A percentile compares a stretch with the other conserved stretches of the same genome.
Evolutionary conservation across 2,113 vertebrate genomes (phyloP).

Genomic region (Rissa tridactyla): DNA sequence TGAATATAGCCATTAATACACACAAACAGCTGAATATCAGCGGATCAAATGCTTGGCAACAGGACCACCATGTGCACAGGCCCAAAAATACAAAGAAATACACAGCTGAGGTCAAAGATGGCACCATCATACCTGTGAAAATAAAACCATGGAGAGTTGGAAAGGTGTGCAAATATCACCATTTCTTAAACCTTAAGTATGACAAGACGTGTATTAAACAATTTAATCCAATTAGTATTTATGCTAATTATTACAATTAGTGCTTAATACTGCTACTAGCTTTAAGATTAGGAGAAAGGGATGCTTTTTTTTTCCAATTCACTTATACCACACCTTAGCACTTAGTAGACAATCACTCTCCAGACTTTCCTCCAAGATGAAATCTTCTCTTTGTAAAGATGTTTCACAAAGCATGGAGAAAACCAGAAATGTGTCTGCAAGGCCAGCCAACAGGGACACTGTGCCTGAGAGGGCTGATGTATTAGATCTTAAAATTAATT

Average conservation of each 20-base stretch:
- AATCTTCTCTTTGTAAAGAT: not conserved
- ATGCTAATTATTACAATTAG: not conserved
- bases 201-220: not conserved
- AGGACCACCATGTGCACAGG: conserved; percentile 98
- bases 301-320: not conserved
- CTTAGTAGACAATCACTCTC: not conserved
- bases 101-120: conserved; percentile 91
- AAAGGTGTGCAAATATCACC: not conserved
- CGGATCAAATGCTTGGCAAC: conserved; percentile 89
- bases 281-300: not conserved
- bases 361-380: not conserved
- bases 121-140: conserved; percentile 90
- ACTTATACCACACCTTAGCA: not conserved
- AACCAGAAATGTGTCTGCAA: not conserved
- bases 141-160: not conserved
- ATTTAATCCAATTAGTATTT: not conserved
- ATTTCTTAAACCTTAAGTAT: not conserved
- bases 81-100: conserved; percentile 97
- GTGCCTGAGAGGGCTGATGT: not conserved
- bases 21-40: conserved; percentile 98
- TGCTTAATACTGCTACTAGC: not conserved
- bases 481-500: not conserved
- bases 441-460: not conserved
- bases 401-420: not conserved
- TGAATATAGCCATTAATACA: conserved; percentile 97